phyloP scores from a whole-genome alignment of 2,888 invertebrate genomes.

The Malacosoma neustria region DNA sequence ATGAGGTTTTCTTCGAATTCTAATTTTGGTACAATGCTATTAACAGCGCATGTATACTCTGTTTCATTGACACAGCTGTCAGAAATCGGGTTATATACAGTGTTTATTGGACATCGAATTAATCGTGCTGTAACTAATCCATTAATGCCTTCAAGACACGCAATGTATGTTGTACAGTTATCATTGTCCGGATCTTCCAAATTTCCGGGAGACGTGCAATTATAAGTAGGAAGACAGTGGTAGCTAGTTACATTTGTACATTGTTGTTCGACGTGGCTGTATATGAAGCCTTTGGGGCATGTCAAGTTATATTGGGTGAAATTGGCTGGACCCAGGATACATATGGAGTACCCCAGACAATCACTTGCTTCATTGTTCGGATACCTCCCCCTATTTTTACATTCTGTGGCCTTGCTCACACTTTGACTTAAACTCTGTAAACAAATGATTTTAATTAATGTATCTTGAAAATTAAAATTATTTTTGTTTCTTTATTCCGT shows the following conservation, averaged over 20 bases:
- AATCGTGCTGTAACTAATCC: slow-evolving; percentile 38
- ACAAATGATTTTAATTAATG: slow-evolving; percentile 11
- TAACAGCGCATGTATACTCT: slow-evolving; percentile 22
- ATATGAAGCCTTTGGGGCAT: slow-evolving; percentile 47
- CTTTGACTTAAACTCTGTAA: slow-evolving; percentile 43
- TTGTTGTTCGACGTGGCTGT: slow-evolving; percentile 43
- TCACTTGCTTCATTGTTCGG: slow-evolving; percentile 38
- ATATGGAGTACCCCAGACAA: slow-evolving; percentile 56
- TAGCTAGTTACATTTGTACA: slow-evolving; percentile 53
- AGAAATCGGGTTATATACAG: slow-evolving; percentile 26
- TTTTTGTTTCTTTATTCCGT: too few species aligned
- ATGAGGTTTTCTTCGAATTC: slow-evolving; percentile 1
- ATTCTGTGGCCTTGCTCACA: slow-evolving; percentile 28
- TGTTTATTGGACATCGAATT: slow-evolving; percentile 32
- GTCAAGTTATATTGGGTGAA: slow-evolving; percentile 43
- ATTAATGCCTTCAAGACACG: slow-evolving; percentile 38
- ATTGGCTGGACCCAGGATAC: slow-evolving; percentile 27
- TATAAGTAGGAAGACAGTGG: slow-evolving; percentile 34
- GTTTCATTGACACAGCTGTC: slow-evolving; percentile 33
- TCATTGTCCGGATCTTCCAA: slow-evolving; percentile 22
- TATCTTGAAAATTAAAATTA: too few species aligned
- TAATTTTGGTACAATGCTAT: slow-evolving; percentile 3
- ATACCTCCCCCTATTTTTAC: slow-evolving; percentile 43
- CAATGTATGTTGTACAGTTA: slow-evolving; percentile 37
- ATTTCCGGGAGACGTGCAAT: slow-evolving; percentile 34